phyloP scores from a whole-genome alignment of 2,888 invertebrate species.

The Anoncus sp. region DNA sequence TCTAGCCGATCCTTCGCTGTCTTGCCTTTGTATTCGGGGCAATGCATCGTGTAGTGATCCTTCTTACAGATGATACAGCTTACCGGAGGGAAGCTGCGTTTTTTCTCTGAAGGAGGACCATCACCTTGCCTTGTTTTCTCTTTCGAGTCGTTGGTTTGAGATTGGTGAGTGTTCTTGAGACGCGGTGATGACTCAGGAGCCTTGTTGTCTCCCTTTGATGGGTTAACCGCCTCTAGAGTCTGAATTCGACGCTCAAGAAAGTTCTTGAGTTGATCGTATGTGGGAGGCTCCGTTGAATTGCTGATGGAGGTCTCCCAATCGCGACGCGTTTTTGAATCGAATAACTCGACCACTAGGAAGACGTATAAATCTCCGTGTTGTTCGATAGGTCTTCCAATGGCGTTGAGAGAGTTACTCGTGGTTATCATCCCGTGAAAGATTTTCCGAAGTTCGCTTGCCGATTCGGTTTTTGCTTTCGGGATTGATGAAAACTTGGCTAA shows the following conservation, averaged over 20 bases:
- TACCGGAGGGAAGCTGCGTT: no score
- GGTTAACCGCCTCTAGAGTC: background rate
- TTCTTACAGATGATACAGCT: no score
- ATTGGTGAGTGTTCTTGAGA: no score
- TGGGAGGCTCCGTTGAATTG: background rate
- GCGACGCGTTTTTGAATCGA: background rate
- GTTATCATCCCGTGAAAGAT: background rate
- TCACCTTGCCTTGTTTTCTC: no score
- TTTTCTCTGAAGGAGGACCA: no score
- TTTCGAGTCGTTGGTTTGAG: no score
- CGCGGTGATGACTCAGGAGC: no score
- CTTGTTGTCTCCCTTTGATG: no score
- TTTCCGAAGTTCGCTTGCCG: background rate
- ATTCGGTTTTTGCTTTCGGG: background rate
- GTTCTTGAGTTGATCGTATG: background rate
- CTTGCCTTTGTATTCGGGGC: no score
- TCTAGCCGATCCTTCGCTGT: no score
- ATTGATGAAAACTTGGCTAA: background rate
- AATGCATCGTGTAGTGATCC: no score
- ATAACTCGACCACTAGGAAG: background rate
- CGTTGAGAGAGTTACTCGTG: background rate
- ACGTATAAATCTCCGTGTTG: background rate
- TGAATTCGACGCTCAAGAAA: background rate
- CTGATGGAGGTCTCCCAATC: background rate
- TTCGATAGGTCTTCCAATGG: background rate